Conservation (phyloP, 2,113 vertebrate genomes). For the Upupa epops region DNA sequence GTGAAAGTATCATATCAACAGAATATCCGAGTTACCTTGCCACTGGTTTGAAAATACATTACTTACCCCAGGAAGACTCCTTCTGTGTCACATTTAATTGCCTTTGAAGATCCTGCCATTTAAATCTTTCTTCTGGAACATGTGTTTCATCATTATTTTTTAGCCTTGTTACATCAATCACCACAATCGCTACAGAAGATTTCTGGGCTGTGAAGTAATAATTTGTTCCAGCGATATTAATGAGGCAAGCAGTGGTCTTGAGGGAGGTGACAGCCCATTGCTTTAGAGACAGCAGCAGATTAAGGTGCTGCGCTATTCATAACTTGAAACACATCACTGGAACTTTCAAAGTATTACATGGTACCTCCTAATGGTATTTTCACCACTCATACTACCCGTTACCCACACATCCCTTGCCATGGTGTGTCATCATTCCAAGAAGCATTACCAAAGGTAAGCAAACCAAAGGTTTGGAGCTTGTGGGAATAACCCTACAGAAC, state of each 20-base stretch:
- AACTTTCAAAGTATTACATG: constrained; percentile 25
- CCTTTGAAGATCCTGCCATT: constrained; percentile 80
- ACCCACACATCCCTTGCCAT: background rate
- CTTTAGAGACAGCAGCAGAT: constrained; percentile 71
- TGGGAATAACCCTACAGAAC: constrained; percentile 31
- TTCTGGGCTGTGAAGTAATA: constrained; percentile 83
- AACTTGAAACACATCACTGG: constrained; percentile 24
- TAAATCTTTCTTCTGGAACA: constrained; percentile 78
- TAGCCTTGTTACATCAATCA: constrained; percentile 86
- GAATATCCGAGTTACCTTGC: constrained; percentile 56
- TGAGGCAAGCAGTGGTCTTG: constrained; percentile 80
- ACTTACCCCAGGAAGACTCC: constrained; percentile 73
- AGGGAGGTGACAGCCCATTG: constrained; percentile 77
- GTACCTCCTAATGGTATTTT: constrained; percentile 4
- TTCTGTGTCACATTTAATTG: constrained; percentile 80
- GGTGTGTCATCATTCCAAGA: background rate
- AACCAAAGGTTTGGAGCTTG: background rate
- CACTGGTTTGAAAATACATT: constrained; percentile 74
- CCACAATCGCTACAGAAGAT: constrained; percentile 75
- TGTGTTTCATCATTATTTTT: constrained; percentile 82
- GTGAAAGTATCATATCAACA: constrained; percentile 57
- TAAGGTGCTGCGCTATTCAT: constrained; percentile 54
- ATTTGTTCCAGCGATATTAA: constrained; percentile 83
- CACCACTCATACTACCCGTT: background rate
- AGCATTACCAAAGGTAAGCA: background rate